Evolutionary conservation across 2,113 vertebrate species (phyloP), one percentile per base, ranked within the genome.

Genomic region (Ibidorhyncha struthersii): DNA sequence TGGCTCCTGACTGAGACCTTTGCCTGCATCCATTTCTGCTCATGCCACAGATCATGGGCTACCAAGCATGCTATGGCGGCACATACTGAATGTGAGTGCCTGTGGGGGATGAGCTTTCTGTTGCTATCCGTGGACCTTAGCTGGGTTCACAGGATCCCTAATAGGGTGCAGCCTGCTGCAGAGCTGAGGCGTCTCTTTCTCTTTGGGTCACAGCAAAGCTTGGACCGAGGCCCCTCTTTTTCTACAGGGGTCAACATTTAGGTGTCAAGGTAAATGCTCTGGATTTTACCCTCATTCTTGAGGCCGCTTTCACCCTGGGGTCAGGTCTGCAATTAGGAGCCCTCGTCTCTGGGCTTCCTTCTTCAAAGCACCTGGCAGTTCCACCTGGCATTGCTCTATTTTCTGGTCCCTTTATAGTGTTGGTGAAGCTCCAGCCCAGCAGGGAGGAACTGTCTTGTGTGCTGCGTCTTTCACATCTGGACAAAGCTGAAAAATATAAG

Each of bases 41-140:
- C 10, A 3, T 38, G 15, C 76, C 77, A 40, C 0, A 0, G 15
- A 10, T 72, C 55, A 58, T 3, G 69, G 65, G 67, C 81, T 80
- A 50, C 70, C 43, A 49, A 4, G 12, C 0, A 0, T 38, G n/a
- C 20, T 70, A 4, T 1, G 2, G 27, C 65, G 52, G 70, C 40
- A 66, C 1, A 0, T 20, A 10, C 34, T 71, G 38, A 45, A 59
- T 12, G 65, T 13, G 22, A 63, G 19, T 41, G 40, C 30, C 20
- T 34, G 29, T 38, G 83, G 50, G 55, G 49, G 59, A 73, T 29
- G 59, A 82, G 52, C n/a, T 92, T 55, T 82, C 32, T 58, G 25
- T 29, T 36, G 20, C 32, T 49, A 3, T 12, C 38, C 27, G 1
- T 22, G 65, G 65, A 27, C 13, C 26, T 59, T 32, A 56, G 43